Percentiles rank a stretch among this genome's conserved stretches.
phyloP scores from a whole-genome alignment of 2,888 invertebrate species.

The Ornithoptera alexandrae region DNA sequence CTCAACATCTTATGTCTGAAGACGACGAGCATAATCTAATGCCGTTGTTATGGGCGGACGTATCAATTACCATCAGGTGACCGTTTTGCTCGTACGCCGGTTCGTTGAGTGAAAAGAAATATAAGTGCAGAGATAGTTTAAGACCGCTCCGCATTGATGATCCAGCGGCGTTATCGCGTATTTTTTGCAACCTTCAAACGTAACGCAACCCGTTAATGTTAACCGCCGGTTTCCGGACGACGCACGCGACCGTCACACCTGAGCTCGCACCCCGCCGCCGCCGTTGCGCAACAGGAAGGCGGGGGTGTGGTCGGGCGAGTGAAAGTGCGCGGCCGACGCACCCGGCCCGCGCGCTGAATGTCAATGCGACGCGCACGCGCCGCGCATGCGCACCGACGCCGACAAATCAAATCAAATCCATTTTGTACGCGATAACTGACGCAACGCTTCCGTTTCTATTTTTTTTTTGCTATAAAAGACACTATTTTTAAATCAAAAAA shows the following conservation, averaged over 20 bases:
- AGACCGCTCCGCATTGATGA: too few species aligned
- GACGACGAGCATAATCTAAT: too few species aligned
- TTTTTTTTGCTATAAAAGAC: background rate
- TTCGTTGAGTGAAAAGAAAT: too few species aligned
- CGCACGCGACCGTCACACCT: conserved; percentile 22
- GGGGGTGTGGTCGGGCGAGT: conserved; percentile 39
- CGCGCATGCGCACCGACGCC: conserved; percentile 3
- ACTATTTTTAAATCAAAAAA: too few species aligned
- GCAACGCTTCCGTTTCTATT: background rate
- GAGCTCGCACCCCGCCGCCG: conserved; percentile 34
- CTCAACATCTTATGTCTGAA: too few species aligned
- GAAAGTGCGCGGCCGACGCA: conserved; percentile 46
- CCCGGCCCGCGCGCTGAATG: conserved; percentile 40
- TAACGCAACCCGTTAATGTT: conserved; percentile 9
- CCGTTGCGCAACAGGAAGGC: conserved; percentile 45
- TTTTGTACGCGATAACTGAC: conserved; percentile 8
- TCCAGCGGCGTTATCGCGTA: too few species aligned
- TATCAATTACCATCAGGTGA: too few species aligned
- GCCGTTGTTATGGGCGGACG: too few species aligned
- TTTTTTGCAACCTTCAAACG: conserved; percentile 3
- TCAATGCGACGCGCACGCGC: conserved; percentile 40
- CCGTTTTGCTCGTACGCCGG: too few species aligned
- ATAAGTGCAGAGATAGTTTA: too few species aligned
- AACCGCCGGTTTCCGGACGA: conserved; percentile 17
- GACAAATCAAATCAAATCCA: background rate